These are phyloP conservation scores for Sylvia atricapilla DNA, from an alignment of 2,113 vertebrate genomes.

Conservation along the genomic window DNA sequence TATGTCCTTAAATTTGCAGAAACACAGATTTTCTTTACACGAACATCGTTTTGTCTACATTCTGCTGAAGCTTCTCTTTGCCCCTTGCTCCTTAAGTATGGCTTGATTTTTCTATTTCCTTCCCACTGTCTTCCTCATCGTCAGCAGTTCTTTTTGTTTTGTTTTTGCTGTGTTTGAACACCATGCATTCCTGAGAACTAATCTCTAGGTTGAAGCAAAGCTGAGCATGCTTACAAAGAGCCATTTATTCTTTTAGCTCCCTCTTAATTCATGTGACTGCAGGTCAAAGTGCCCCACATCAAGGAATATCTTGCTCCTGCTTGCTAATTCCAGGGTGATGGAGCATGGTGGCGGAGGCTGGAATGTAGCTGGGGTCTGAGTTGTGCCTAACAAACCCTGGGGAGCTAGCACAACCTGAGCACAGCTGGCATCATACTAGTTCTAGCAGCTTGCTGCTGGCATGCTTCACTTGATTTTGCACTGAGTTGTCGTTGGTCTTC, in stretches of 20 bases:
- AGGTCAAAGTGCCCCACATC: neutral
- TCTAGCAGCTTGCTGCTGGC: neutral
- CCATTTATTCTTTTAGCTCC: neutral
- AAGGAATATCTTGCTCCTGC: neutral
- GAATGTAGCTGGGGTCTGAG: neutral
- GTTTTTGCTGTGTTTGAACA: neutral
- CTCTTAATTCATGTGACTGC: neutral
- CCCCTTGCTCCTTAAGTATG: neutral
- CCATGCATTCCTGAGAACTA: neutral
- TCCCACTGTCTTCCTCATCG: fast-evolving
- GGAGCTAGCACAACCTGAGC: neutral
- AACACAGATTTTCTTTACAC: neutral
- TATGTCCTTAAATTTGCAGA: neutral
- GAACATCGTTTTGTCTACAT: fast-evolving
- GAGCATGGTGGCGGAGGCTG: neutral
- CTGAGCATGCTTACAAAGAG: neutral
- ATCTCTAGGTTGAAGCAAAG: neutral
- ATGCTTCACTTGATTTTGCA: neutral
- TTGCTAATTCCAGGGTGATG: neutral
- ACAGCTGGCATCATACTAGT: neutral
- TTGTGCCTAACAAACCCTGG: neutral
- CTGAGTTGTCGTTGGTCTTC: neutral
- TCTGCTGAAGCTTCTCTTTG: neutral
- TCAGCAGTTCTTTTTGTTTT: neutral
- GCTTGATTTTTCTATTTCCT: neutral